Conservation (phyloP, 2,113 vertebrate species). For the Syrrhaptes paradoxus region DNA sequence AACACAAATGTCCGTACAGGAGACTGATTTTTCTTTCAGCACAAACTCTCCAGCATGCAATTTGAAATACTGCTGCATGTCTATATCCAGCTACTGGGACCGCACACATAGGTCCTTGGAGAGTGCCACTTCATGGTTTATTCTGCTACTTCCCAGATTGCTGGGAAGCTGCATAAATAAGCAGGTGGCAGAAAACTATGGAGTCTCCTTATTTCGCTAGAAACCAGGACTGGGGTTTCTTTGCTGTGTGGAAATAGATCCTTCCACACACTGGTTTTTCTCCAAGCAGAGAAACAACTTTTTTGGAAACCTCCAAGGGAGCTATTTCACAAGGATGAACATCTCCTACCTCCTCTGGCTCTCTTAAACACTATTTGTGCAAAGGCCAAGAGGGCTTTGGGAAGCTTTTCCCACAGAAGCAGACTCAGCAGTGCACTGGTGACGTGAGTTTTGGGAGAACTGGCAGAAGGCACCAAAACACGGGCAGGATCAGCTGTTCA, state of each 20-base stretch:
- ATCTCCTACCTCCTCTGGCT: background rate
- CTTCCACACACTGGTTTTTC: background rate
- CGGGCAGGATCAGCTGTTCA: background rate
- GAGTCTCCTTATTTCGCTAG: background rate
- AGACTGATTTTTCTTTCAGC: background rate
- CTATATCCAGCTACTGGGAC: background rate
- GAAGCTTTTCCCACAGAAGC: background rate
- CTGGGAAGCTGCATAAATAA: background rate
- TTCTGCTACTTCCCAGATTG: background rate
- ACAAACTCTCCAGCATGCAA: background rate
- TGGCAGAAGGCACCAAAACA: background rate
- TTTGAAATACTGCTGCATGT: background rate
- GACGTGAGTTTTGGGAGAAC: background rate
- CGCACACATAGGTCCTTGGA: background rate
- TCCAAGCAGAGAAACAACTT: background rate
- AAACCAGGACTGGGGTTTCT: background rate
- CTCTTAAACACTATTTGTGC: background rate
- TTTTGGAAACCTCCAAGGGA: background rate
- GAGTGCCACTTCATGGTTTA: background rate
- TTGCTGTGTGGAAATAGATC: background rate
- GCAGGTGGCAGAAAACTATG: background rate
- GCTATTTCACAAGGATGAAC: background rate
- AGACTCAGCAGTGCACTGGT: background rate
- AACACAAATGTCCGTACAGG: rapidly evolving
- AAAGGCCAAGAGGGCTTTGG: background rate